A percentile compares a stretch with the other conserved stretches of the same genome.
These are phyloP conservation scores for Prosapia bicincta DNA, from an alignment of 2,888 invertebrate genomes.

Conservation along the genomic window DNA sequence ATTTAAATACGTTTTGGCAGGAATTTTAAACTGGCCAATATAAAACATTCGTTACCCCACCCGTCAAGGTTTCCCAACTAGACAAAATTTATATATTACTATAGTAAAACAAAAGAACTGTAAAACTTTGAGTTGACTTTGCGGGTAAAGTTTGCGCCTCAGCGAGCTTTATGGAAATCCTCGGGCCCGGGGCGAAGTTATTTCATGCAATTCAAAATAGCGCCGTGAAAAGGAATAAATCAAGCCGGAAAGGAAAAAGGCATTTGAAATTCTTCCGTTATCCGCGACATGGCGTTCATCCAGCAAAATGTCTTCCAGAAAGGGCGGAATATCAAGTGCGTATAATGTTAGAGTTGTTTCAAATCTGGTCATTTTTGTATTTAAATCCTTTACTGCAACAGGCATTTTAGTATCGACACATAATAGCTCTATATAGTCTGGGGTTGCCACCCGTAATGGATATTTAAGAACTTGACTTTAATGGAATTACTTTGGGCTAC, in stretches of 20 bases:
- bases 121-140: background rate
- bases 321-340: background rate
- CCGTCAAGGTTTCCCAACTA: background rate
- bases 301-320: background rate
- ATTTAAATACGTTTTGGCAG: no score
- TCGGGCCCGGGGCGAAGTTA: constrained; percentile 34
- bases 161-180: constrained; percentile 23
- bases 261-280: background rate
- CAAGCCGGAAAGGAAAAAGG: constrained; percentile 14
- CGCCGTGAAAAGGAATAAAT: constrained; percentile 33
- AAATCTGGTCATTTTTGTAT: background rate
- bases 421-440: background rate
- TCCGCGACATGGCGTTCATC: background rate
- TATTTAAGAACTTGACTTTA: background rate
- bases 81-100: background rate
- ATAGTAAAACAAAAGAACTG: background rate
- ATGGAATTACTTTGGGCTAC: no score
- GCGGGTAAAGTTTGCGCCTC: constrained; percentile 17
- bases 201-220: constrained; percentile 41
- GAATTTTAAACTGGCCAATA: background rate
- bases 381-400: background rate
- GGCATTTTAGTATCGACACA: background rate
- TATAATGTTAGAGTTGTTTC: background rate
- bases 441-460: background rate
- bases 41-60: background rate